Evolutionary conservation across 2,888 invertebrate species (phyloP), one percentile per base, ranked within the genome.

Genomic region (Agrotis clavis): DNA sequence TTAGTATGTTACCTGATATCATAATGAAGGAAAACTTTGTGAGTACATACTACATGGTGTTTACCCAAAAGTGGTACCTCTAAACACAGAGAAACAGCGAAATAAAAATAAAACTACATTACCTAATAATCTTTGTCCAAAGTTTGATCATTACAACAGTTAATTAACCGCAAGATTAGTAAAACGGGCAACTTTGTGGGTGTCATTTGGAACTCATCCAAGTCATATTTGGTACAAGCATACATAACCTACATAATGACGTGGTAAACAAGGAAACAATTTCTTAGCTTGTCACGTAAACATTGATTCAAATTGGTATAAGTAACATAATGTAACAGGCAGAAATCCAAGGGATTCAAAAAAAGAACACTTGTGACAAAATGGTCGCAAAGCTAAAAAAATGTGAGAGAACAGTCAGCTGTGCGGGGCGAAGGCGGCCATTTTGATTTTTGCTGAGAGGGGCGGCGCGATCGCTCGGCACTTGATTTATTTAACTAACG

Each of bases 401-500:
- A 88, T 77, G 79, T 82, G 87, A 87, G 88, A 90, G 87, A 89
- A 87, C 87, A 90, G 91, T 93, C 94, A 93, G 93, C 93, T 94
- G 94, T 90, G 84, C 72, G 92, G 73, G 92, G 79, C 78, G 59
- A 48, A 30, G 79, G 90, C 95, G 92, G 95, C 95, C 95, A 95
- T 95, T 88, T 95, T 96, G 94, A 87, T 88, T 77, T 89, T 87
- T 85, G 84, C 84, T 84, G 92, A 90, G 91, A 89, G 89, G 94
- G 74, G 87, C 88, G 89, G 90, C 87, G 90, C 86, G 82, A 86
- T 70, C 90, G 87, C 89, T 84, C 86, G 79, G 84, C 82, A 87
- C 82, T 89, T 94, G 94, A 95, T 95, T 94, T 94, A 94, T 94
- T 91, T 87, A 86, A 75, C 85, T 87, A 87, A 91, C 87, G 87